These are phyloP conservation scores for Pantherophis alleghaniensis DNA, from an alignment of 2,797 vertebrate genomes.

Conservation along the genomic window DNA sequence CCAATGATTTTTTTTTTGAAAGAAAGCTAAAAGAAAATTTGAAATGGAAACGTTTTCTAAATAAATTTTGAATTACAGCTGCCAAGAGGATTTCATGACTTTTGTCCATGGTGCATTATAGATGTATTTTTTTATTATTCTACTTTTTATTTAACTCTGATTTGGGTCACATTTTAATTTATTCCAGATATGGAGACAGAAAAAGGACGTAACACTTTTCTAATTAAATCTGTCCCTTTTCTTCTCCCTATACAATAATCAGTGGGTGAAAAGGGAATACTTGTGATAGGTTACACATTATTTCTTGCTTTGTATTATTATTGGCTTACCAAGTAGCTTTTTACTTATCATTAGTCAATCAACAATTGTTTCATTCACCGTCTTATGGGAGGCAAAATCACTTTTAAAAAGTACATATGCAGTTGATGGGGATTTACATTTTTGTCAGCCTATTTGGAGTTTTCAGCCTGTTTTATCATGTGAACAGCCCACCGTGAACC, in stretches of 20 bases:
- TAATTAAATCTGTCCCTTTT: slow-evolving; percentile 9
- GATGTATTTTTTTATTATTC: slow-evolving; percentile 75
- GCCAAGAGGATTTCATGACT: slow-evolving; percentile 69
- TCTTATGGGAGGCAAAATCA: not conserved
- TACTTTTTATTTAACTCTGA: slow-evolving; percentile 57
- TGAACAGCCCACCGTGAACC: not conserved
- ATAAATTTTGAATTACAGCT: slow-evolving; percentile 67
- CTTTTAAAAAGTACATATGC: not conserved
- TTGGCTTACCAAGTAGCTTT: not conserved
- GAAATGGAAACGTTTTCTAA: slow-evolving; percentile 76
- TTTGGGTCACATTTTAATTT: slow-evolving; percentile 4
- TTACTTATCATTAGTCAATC: not conserved
- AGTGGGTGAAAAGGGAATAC: not conserved
- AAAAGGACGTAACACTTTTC: not conserved
- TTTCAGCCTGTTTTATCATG: not conserved
- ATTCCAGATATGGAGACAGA: slow-evolving; percentile 5
- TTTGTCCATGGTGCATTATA: slow-evolving; percentile 61
- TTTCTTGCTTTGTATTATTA: not conserved
- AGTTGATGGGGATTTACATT: not conserved
- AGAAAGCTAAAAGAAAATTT: slow-evolving; percentile 59
- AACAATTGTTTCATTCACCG: not conserved
- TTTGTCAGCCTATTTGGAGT: not conserved
- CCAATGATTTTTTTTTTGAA: slow-evolving; percentile 64
- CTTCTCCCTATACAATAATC: not conserved
- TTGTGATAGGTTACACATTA: not conserved